Evolutionary conservation across 2,888 invertebrate species (phyloP).

Genomic region (Bombyx huttoni): DNA sequence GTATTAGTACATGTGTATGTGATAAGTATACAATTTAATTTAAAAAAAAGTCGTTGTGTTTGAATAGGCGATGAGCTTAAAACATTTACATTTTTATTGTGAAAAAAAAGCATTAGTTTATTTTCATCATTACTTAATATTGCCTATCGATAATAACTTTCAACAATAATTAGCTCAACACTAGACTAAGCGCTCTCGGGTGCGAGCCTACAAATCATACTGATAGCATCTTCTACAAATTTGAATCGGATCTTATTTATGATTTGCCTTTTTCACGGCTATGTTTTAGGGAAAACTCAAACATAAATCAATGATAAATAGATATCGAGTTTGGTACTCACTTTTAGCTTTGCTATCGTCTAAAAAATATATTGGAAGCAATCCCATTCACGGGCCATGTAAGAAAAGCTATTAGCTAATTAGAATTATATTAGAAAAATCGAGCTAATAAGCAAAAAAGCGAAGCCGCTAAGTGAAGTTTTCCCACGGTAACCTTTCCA

Average conservation of each 20-base stretch:
- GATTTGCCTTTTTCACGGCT: constrained; percentile 72
- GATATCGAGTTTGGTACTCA: constrained; percentile 54
- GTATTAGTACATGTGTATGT: no score
- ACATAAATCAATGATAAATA: constrained; percentile 67
- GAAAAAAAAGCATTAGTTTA: background rate
- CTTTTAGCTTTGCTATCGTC: constrained; percentile 41
- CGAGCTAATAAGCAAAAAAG: constrained; percentile 16
- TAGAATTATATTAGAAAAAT: constrained; percentile 11
- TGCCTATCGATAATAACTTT: constrained; percentile 41
- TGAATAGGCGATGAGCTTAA: no score
- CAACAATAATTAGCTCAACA: constrained; percentile 62
- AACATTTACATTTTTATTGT: no score
- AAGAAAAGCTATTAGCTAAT: constrained; percentile 15
- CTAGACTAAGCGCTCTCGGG: constrained; percentile 64
- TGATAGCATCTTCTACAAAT: constrained; percentile 73
- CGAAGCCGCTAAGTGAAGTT: constrained; percentile 18
- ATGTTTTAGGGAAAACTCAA: constrained; percentile 66
- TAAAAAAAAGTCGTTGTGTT: no score
- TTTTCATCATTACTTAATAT: background rate
- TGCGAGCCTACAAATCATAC: constrained; percentile 70
- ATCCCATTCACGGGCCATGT: background rate
- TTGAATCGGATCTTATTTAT: constrained; percentile 74
- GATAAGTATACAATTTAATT: no score
- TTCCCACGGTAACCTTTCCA: constrained; percentile 48
- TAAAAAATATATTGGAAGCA: constrained; percentile 9